Conservation (phyloP, 2,113 vertebrate species). For the Bagarius yarrelli region DNA sequence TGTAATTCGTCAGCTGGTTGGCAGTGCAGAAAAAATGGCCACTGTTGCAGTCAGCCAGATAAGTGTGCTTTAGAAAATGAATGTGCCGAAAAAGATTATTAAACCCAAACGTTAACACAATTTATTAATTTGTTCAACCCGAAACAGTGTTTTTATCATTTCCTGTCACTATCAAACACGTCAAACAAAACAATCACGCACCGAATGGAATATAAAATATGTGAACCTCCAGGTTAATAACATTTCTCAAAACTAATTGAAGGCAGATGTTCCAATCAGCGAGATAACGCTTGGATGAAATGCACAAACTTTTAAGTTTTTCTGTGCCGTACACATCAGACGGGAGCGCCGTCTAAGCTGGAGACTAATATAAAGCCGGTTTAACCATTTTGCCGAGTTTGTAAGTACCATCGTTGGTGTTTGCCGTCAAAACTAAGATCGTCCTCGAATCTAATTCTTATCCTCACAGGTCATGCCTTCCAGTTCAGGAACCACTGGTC, state of each 20-base stretch:
- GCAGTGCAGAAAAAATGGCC: too few species aligned
- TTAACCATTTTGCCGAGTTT: background rate
- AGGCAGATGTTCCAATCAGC: background rate
- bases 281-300: background rate
- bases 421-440: background rate
- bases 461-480: too few species aligned
- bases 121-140: too few species aligned
- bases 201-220: background rate
- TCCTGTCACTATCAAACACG: background rate
- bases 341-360: too few species aligned
- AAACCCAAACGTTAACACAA: background rate
- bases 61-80: too few species aligned
- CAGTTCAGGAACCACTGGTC: too few species aligned
- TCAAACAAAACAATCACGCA: constrained; percentile 10
- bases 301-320: background rate
- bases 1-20: too few species aligned
- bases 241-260: background rate
- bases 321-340: too few species aligned
- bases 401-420: background rate
- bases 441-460: background rate
- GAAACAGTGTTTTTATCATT: too few species aligned
- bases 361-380: background rate
- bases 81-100: too few species aligned
- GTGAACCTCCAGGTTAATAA: background rate
- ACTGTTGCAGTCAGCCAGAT: too few species aligned